phyloP scores from a whole-genome alignment of 1,140 invertebrate species.

The Tetranychus cinnabarinus region DNA sequence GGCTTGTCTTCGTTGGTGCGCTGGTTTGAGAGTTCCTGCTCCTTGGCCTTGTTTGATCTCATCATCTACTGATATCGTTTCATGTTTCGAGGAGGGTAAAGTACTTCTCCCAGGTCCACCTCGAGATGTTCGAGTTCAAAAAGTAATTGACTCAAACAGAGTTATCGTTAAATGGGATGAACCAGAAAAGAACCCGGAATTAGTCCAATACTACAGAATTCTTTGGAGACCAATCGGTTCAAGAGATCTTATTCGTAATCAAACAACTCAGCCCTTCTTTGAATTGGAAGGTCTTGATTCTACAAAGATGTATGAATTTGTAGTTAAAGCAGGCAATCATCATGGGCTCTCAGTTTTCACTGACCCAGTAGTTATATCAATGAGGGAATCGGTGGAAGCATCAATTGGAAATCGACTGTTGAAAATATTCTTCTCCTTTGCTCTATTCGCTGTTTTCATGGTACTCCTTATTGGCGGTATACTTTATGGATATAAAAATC shows the following conservation, averaged over 20 bases:
- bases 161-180: conserved; percentile 42
- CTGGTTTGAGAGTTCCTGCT: conserved; percentile 37
- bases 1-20: conserved; percentile 47
- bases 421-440: conserved; percentile 20
- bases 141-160: conserved; percentile 19
- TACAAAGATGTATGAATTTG: conserved; percentile 44
- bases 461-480: conserved; percentile 7
- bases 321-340: conserved; percentile 53
- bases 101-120: conserved; percentile 52
- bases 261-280: neutral
- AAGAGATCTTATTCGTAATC: neutral
- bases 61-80: conserved; percentile 43
- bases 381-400: neutral
- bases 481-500: conserved; percentile 4
- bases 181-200: conserved; percentile 50
- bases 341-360: conserved; percentile 47
- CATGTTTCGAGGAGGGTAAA: conserved; percentile 50
- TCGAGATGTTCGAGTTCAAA: conserved; percentile 35
- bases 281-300: conserved; percentile 30
- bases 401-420: conserved; percentile 34
- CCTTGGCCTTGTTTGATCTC: conserved; percentile 39
- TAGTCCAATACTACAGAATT: conserved; percentile 49
- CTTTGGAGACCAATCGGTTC: conserved; percentile 22
- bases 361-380: conserved; percentile 35
- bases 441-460: conserved; percentile 6